Conservation (phyloP, 2,113 vertebrate genomes). For the Rhea pennata region DNA sequence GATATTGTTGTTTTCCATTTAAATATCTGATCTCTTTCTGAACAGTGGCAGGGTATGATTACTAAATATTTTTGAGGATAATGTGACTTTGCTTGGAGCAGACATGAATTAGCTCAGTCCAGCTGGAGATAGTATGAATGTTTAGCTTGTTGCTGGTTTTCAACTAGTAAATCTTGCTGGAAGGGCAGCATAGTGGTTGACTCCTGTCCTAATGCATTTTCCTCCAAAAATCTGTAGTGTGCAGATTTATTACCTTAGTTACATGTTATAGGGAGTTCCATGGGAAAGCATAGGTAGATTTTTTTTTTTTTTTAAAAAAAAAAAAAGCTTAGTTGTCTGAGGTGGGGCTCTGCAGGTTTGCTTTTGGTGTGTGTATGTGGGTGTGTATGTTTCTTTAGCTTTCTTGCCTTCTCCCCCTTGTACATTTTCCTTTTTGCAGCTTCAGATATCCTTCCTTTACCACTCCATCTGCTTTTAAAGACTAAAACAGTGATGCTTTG, state of each 20-base stretch:
- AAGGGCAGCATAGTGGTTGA: not conserved
- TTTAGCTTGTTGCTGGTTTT: not conserved
- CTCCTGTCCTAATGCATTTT: not conserved
- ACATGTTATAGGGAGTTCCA: not conserved
- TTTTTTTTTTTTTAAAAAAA: not conserved
- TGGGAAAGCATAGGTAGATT: not conserved
- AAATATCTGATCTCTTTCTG: not conserved
- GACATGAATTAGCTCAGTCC: not conserved
- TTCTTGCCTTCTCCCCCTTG: not conserved
- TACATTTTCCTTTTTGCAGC: not conserved
- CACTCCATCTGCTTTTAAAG: not conserved
- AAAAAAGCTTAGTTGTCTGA: not conserved
- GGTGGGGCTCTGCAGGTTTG: not conserved
- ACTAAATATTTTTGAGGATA: not conserved
- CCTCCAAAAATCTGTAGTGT: not conserved
- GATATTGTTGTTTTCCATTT: constrained; percentile 14
- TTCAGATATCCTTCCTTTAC: not conserved
- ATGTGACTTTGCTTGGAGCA: not conserved
- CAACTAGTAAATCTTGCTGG: not conserved
- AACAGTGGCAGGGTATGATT: not conserved
- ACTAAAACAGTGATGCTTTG: not conserved
- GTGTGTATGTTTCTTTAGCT: rapidly evolving
- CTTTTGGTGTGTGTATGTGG: not conserved
- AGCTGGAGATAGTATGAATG: not conserved
- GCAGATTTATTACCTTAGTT: not conserved